A percentile compares a stretch with the other conserved stretches of the same genome.
Evolutionary conservation across 1,140 invertebrate species (phyloP).

Genomic region (Brachionus calyciflorus): DNA sequence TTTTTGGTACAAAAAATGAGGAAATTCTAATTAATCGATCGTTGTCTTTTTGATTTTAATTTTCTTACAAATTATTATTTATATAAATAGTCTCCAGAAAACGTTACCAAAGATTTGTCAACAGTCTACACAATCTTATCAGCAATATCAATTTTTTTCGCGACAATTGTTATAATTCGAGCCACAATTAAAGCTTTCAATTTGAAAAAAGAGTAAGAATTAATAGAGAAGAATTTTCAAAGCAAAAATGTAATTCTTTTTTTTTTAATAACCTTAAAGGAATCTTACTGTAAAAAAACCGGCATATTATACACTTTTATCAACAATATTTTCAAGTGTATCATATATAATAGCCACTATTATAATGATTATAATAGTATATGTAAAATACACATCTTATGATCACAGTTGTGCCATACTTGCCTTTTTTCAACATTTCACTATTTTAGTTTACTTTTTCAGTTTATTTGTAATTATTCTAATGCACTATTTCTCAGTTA

Average conservation of each 20-base stretch:
- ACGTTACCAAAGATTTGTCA: neutral
- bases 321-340: neutral
- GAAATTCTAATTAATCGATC: too few species aligned
- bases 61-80: neutral
- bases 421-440: slow-evolving; percentile 15
- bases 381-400: neutral
- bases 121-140: neutral
- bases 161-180: neutral
- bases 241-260: too few species aligned
- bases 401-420: neutral
- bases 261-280: neutral
- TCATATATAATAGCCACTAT: neutral
- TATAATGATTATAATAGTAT: neutral
- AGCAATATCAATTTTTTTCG: slow-evolving; percentile 17
- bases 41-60: neutral
- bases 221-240: too few species aligned
- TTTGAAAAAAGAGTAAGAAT: slow-evolving; percentile 23
- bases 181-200: neutral
- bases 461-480: slow-evolving; percentile 4
- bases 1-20: too few species aligned
- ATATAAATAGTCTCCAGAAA: neutral
- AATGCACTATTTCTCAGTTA: slow-evolving; percentile 17
- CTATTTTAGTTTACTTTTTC: slow-evolving; percentile 25
- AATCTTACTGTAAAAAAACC: slow-evolving; percentile 1
- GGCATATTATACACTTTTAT: neutral